These are phyloP conservation scores for Ciona savignyi DNA, from an alignment of 23 tunicate species.

Conservation along the genomic window DNA sequence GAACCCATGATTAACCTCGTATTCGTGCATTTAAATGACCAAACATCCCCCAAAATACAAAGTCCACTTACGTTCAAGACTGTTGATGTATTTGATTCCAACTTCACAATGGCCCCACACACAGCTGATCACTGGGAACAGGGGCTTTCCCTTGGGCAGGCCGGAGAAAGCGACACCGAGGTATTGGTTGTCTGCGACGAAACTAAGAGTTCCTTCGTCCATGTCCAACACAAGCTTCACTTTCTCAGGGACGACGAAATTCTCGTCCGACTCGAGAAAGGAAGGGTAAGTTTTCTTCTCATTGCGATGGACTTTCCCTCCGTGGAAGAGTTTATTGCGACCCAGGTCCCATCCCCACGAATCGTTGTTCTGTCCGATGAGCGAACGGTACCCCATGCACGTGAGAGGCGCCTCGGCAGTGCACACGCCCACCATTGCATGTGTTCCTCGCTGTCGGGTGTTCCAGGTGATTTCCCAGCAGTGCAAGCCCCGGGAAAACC, in stretches of 20 bases:
- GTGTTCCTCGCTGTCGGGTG: conserved; percentile 96
- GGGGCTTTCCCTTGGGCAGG: conserved; percentile 65
- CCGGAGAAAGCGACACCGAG: conserved; percentile 96
- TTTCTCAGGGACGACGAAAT: conserved; percentile 90
- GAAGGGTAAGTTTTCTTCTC: conserved; percentile 76
- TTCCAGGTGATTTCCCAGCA: conserved; percentile 96
- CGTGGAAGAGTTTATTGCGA: conserved; percentile 86
- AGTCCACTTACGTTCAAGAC: conserved; percentile 78
- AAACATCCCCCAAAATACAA: too few species aligned
- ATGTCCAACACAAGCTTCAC: conserved; percentile 83
- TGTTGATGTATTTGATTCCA: conserved; percentile 89
- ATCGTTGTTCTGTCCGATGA: conserved; percentile 72
- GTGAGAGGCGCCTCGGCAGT: conserved; percentile 86
- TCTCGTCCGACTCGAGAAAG: conserved; percentile 70
- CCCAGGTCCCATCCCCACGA: conserved; percentile 99
- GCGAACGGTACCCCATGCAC: conserved; percentile 84
- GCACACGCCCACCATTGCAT: conserved; percentile 96
- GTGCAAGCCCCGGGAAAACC: conserved; percentile 85
- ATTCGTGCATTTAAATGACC: too few species aligned
- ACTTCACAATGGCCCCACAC: conserved; percentile 99
- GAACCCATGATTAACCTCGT: too few species aligned
- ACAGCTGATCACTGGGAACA: conserved; percentile 90
- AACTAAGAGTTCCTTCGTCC: conserved; percentile 98
- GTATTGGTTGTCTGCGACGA: conserved; percentile 91
- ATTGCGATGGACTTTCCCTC: conserved; percentile 50